Evolutionary conservation across 2,797 vertebrate genomes (phyloP).

Genomic region (Helostoma temminkii): DNA sequence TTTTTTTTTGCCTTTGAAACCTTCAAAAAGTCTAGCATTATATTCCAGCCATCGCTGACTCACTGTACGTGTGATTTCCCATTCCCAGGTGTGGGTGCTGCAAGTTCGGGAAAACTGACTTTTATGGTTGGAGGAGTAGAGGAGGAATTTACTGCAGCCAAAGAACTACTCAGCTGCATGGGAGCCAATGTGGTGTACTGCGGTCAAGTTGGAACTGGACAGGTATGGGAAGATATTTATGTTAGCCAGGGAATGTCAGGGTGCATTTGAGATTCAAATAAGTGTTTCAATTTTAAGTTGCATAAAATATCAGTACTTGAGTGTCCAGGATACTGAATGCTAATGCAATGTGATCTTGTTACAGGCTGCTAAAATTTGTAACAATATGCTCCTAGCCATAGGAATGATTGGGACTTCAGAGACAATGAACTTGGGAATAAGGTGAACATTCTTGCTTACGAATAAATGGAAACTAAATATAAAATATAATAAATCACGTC

Average conservation of each 20-base stretch:
- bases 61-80: conserved; percentile 25
- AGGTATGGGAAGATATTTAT: conserved; percentile 83
- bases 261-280: not conserved
- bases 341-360: conserved; percentile 60
- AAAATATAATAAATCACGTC: too few relatives aligned
- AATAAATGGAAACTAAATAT: not conserved
- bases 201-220: conserved; percentile 95
- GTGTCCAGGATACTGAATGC: not conserved
- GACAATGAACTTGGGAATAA: conserved; percentile 98
- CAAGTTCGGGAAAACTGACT: conserved; percentile 94
- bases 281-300: too few relatives aligned
- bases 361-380: conserved; percentile 98
- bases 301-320: not conserved
- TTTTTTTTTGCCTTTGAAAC: too few relatives aligned
- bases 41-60: not conserved
- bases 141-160: conserved; percentile 94
- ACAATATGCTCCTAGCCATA: conserved; percentile 98
- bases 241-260: not conserved
- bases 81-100: conserved; percentile 93
- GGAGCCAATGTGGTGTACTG: conserved; percentile 96
- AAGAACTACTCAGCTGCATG: conserved; percentile 96
- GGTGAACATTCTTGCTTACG: conserved; percentile 76
- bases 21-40: not conserved
- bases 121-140: conserved; percentile 98
- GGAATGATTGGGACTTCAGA: conserved; percentile 99